Base-by-base conservation (phyloP, 2,797 vertebrate species). In the Hipposideros larvatus region DNA sequence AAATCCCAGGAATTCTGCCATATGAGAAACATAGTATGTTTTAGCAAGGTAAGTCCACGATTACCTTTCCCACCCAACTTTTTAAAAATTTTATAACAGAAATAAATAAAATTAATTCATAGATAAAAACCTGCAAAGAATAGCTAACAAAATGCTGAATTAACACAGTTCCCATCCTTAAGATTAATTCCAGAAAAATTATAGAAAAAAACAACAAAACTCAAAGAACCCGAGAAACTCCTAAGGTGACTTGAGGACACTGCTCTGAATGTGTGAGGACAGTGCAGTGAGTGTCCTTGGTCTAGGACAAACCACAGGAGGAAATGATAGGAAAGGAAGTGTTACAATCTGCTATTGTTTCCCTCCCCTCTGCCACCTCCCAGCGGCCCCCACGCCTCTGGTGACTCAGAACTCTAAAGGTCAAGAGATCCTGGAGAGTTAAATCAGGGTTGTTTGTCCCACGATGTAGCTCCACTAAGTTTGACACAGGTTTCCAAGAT, bases 181-280 rank as follows among this genome's bases (percentile, higher is more conserved):
- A 83, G 43, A 83, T 86, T 28, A 79, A 90, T 57, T 90, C 53
- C 55, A 66, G 51, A 83, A 94, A n/a, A 79, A 79, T 34, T 86
- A 43, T 0, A 94, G 48, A 41, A 93, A 48, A 87, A 90, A 91
- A 85, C 71, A 14, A 10, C 22, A 77, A 61, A 77, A 22, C 9
- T 61, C 70, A 79, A 87, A 88, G 59, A 91, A 86, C 82, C 11
- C 13, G 19, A 75, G 61, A 46, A 43, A 59, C 28, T 28, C 34
- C 26, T 34, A 34, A 31, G 55, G 74, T 53, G 71, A 53, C 82
- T n/a, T 43, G 14, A 82, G 61, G 53, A 19, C 59, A 61, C 31
- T 51, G 31, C n/a, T 74, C 2, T 51, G 43, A 43, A 57, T 3
- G 13, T 2, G 4, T 28, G 51, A 78, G 28, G 71, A 78, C 10